Evolutionary conservation across 1,140 invertebrate species (phyloP).

Genomic region (Drosophila oshimai): DNA sequence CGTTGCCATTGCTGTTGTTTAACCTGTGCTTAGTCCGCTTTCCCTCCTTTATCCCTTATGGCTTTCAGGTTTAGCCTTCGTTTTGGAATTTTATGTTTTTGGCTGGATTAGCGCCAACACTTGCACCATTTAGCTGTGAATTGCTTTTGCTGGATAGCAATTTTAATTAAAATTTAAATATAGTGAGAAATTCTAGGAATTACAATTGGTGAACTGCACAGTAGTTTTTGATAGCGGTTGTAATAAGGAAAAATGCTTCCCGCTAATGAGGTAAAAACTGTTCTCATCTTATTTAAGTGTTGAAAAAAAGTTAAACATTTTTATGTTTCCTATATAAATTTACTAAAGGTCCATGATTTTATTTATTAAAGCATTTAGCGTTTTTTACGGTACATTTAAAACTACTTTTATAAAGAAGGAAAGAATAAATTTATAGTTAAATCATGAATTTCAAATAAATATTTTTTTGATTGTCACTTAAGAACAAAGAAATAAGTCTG

Average conservation of each 20-base stretch:
- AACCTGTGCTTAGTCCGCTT: slow-evolving; percentile 39
- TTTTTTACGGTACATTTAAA: too few species aligned
- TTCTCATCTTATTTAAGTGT: not conserved
- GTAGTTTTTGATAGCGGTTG: slow-evolving; percentile 3
- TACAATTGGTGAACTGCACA: not conserved
- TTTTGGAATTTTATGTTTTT: slow-evolving; percentile 11
- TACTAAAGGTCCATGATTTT: too few species aligned
- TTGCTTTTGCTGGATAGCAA: slow-evolving; percentile 16
- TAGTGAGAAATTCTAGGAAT: slow-evolving; percentile 15
- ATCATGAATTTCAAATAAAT: too few species aligned
- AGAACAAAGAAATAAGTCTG: too few species aligned
- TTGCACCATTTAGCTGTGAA: slow-evolving; percentile 27
- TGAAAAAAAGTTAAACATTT: too few species aligned
- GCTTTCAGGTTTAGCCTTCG: slow-evolving; percentile 8
- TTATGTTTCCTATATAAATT: too few species aligned
- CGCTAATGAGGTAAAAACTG: not conserved
- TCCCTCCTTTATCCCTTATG: not conserved
- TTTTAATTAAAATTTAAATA: slow-evolving; percentile 54
- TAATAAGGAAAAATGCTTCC: not conserved
- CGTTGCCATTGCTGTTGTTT: slow-evolving; percentile 26
- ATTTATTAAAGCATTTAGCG: too few species aligned
- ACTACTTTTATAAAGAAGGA: too few species aligned
- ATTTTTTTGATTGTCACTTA: too few species aligned
- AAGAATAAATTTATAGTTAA: too few species aligned
- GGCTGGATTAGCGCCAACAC: slow-evolving; percentile 38